These are phyloP conservation scores for Leucophenga montana DNA, from an alignment of 2,888 invertebrate species.

Conservation along the genomic window DNA sequence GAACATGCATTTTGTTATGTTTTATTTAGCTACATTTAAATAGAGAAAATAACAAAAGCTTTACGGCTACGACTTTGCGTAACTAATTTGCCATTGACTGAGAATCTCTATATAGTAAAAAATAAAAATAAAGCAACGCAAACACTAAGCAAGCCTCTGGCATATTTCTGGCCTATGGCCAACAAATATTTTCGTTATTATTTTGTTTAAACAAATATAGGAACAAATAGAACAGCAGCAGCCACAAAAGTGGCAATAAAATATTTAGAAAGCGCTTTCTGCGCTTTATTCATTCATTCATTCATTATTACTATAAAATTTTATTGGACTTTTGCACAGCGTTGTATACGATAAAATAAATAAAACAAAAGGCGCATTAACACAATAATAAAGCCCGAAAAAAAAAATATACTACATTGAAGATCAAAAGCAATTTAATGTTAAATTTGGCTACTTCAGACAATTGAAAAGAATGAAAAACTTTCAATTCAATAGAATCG, in stretches of 20 bases:
- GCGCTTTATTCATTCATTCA: not conserved
- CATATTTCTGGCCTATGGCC: no score
- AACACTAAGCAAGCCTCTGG: no score
- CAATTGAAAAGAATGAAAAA: not conserved
- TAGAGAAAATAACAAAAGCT: no score
- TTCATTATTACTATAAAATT: not conserved
- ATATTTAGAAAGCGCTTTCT: not conserved
- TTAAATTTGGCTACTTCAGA: not conserved
- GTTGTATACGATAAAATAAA: not conserved
- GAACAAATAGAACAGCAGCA: no score
- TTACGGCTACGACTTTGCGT: no score
- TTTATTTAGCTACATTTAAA: no score
- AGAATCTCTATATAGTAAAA: not conserved
- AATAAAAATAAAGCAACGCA: no score
- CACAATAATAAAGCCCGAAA: not conserved
- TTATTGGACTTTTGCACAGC: no score
- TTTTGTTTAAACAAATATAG: conserved; percentile 9
- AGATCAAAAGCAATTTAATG: not conserved
- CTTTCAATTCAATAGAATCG: not conserved
- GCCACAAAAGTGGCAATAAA: no score
- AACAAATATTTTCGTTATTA: not conserved
- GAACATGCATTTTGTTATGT: no score
- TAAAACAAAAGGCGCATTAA: conserved; percentile 1
- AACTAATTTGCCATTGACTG: conserved; percentile 7
- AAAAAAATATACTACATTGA: no score